Evolutionary conservation across 2,888 invertebrate genomes (phyloP), one percentile per base, ranked within the genome.

Genomic region (Perithous albicinctus): DNA sequence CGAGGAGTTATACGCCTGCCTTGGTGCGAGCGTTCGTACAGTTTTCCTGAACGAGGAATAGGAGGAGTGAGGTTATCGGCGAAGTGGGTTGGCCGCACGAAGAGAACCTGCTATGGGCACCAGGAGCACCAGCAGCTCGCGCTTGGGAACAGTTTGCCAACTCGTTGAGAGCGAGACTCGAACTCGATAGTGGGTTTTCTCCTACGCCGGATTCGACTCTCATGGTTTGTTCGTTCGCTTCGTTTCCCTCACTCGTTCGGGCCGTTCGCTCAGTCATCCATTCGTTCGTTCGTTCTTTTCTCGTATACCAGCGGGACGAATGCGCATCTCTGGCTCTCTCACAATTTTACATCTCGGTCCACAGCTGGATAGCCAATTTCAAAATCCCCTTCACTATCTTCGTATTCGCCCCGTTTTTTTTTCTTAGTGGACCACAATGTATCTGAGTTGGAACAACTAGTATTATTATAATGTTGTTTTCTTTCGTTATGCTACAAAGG

Each of bases 131-230:
- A 74, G 74, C 78, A 76, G 70, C 73, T 64, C 54, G 81, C 64
- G 74, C 63, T 73, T 67, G 74, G 78, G 75, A 90, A 89, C 88
- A 91, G 90, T 92, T 92, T 90, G 88, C 91, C 89, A 90, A 92
- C 91, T 92, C 90, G 90, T 90, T 90, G 88, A 88, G 88, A 88
- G 86, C 87, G 88, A 87, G 88, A 87, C 86, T 88, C 86, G 81
- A 86, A 88, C 89, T 89, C 86, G 88, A 88, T 88, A 84, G 85
- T 82, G 72, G 77, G 64, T 78, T 82, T 69, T 70, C 69, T 66
- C 59, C 66, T 46, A 63, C 72, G 73, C 72, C 48, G 66, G 20
- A 69, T 72, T 73, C 70, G 69, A 70, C 48, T 78, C 80, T 77
- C 75, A 51, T 61, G 61, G 63, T 66, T 66, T 43, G 74, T 67